These are phyloP conservation scores for Halcyon chelicuti DNA, from an alignment of 2,797 vertebrate species.

Conservation along the genomic window DNA sequence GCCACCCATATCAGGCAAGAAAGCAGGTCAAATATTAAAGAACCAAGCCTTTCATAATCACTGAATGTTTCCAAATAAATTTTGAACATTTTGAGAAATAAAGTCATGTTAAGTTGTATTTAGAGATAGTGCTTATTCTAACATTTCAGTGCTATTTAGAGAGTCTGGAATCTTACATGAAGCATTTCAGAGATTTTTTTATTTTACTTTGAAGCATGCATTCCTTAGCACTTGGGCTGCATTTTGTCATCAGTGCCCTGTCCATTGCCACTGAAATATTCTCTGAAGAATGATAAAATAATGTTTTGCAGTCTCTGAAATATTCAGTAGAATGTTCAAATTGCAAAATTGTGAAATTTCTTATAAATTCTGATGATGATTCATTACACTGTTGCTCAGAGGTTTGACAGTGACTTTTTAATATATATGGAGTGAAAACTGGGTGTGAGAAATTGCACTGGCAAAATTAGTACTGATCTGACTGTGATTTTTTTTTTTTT, in stretches of 20 bases:
- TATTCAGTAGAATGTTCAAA: not conserved
- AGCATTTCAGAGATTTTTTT: not conserved
- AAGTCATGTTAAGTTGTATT: not conserved
- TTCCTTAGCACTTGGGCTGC: not conserved
- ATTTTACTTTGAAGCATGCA: not conserved
- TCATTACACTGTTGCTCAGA: not conserved
- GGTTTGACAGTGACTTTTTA: not conserved
- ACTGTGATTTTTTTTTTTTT: not conserved
- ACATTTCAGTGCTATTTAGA: not conserved
- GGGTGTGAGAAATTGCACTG: constrained; percentile 15
- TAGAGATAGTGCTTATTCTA: not conserved
- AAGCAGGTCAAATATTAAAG: not conserved
- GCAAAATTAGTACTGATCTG: not conserved
- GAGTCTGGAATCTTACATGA: not conserved
- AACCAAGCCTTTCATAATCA: not conserved
- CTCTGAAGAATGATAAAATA: not conserved
- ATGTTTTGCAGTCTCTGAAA: not conserved
- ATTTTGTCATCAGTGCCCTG: not conserved
- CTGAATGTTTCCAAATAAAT: not conserved
- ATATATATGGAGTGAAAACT: not conserved
- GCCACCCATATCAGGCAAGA: not conserved
- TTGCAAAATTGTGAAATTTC: not conserved
- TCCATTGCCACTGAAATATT: not conserved
- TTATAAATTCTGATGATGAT: not conserved
- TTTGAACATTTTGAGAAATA: not conserved